These are phyloP conservation scores for Hetaerina titia DNA, from an alignment of 2,888 invertebrate species.

Conservation along the genomic window DNA sequence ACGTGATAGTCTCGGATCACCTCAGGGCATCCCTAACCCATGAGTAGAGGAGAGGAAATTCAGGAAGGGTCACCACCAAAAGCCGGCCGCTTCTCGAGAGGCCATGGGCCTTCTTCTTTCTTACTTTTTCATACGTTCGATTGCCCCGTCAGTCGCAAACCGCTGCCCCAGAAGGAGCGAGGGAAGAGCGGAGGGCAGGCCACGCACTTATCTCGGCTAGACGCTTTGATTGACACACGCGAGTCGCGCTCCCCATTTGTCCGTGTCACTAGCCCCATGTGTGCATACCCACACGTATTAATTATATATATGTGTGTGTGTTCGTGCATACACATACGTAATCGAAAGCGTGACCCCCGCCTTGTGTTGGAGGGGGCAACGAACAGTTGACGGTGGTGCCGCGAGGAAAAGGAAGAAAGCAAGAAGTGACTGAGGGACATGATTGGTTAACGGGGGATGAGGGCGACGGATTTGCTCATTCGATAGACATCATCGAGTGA, in stretches of 20 bases:
- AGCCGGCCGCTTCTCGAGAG: too few species aligned
- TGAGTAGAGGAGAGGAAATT: too few species aligned
- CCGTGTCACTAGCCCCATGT: background rate
- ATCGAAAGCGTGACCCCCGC: background rate
- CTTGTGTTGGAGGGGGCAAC: background rate
- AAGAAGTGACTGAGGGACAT: background rate
- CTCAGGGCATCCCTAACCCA: too few species aligned
- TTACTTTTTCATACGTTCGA: background rate
- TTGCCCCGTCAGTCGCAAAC: background rate
- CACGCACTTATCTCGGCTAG: background rate
- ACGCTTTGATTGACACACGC: conserved; percentile 37
- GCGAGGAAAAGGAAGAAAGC: background rate
- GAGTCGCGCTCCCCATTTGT: conserved; percentile 23
- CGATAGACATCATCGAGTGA: too few species aligned
- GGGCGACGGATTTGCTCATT: too few species aligned
- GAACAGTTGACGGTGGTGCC: background rate
- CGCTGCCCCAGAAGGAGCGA: background rate
- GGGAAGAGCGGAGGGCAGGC: background rate
- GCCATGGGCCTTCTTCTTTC: background rate
- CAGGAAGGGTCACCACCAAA: too few species aligned
- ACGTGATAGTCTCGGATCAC: too few species aligned
- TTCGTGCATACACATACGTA: background rate
- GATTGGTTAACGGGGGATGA: background rate
- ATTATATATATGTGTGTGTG: background rate
- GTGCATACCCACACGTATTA: background rate